Base-by-base conservation (phyloP, 2,113 vertebrate genomes). In the Pterophyllum scalare region DNA sequence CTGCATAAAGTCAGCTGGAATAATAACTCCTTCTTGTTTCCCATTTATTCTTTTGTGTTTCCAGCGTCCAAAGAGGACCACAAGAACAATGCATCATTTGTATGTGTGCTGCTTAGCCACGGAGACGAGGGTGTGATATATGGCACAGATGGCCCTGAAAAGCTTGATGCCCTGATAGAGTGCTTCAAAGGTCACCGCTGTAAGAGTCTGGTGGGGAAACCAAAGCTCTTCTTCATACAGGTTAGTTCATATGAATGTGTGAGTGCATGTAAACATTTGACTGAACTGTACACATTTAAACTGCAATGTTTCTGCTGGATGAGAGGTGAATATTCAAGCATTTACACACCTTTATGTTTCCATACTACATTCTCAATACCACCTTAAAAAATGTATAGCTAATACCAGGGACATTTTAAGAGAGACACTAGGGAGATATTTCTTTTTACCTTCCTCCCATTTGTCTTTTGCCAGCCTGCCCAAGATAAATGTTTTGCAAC, bases 181-280 rank as follows among this genome's bases (percentile, higher is more conserved):
- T 93, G 94, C 57, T 97, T 99, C 88, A 95, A 95, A 94, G 98
- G 97, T 28, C 92, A 96, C 64, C 52, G 5, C 8, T 99, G 98
- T 87, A 91, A 4, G 88, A 96, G 91, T 83, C 95, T 99, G 58
- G 92, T 95, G 31, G 98, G 97, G 78, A 99, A 99, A 85, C 98
- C 98, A 17, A 99, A 99, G 78, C 95, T 99, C 54, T 99, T 99
- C 89, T 97, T 99, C 83, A 97, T 99, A 91, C 98, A 99, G 98
- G 98, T 99, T 82, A 64, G 91, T 82, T 17, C 6, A 19, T 33
- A 33, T 7, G 33, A 33, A 7, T 38, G 38, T 2, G 40, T 43
- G 40, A 43, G 11, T 43, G 12, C 14, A 3, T 33, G 33, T 33
- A 33, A 33, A 33, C 33, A 7, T 33, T 33, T 33, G 33, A 33